phyloP scores from a whole-genome alignment of 2,113 vertebrate genomes.

The Geococcyx californianus region DNA sequence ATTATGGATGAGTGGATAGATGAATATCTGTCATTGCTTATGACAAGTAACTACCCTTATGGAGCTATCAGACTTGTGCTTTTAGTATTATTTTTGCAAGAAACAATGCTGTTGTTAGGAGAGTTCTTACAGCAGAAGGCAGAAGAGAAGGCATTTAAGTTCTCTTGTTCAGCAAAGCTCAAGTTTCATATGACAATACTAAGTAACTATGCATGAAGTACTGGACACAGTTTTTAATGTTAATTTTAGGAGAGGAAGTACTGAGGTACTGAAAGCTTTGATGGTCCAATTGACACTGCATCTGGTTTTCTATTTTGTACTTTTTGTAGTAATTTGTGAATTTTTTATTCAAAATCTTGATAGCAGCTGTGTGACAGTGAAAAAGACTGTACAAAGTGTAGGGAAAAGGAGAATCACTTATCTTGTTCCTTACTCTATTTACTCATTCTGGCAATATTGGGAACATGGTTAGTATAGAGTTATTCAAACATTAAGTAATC shows the following conservation, averaged over 20 bases:
- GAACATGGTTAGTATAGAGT: background rate
- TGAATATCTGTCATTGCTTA: conserved; percentile 27
- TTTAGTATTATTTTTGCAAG: conserved; percentile 5
- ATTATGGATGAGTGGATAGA: background rate
- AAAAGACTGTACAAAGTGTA: background rate
- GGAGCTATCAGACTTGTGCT: conserved; percentile 19
- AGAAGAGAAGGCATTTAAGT: background rate
- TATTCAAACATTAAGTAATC: background rate
- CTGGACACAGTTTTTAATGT: background rate
- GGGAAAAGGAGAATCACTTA: background rate
- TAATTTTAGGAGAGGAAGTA: background rate
- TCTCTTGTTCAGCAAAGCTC: background rate
- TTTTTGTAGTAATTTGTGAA: background rate
- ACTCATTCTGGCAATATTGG: background rate
- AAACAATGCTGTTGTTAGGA: conserved; percentile 14
- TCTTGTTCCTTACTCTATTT: background rate
- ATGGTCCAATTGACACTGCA: background rate
- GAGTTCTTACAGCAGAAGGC: background rate
- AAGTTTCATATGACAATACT: background rate
- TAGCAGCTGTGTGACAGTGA: background rate
- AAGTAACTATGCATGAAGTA: background rate
- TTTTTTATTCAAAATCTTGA: background rate
- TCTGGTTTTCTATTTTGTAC: background rate
- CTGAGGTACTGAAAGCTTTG: background rate
- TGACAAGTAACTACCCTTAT: conserved; percentile 48